phyloP scores from a whole-genome alignment of 2,113 vertebrate genomes.

The Cichladusa arquata region DNA sequence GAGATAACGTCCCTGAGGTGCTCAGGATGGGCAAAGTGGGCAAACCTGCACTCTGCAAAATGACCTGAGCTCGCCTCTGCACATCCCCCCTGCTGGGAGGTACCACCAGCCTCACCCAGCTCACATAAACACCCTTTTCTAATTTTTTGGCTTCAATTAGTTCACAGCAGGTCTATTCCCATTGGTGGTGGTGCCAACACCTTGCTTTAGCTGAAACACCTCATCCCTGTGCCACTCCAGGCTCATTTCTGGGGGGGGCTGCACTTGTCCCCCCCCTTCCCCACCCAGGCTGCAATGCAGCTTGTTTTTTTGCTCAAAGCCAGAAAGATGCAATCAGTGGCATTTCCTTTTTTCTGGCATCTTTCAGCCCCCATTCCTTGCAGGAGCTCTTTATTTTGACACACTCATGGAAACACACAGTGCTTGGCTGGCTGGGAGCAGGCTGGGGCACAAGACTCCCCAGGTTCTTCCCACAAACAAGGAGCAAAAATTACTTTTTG shows the following conservation, averaged over 20 bases:
- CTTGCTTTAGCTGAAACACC: not conserved
- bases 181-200: not conserved
- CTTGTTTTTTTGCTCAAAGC: not conserved
- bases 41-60: not conserved
- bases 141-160: not conserved
- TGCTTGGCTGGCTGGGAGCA: not conserved
- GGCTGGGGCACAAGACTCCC: not conserved
- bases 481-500: not conserved
- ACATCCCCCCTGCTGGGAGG: not conserved
- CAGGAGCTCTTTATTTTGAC: not conserved
- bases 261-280: not conserved
- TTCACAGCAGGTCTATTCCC: not conserved
- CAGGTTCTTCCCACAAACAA: not conserved
- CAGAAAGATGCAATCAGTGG: not conserved
- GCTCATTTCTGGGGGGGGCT: not conserved
- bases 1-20: rapidly evolving
- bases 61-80: not conserved
- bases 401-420: not conserved
- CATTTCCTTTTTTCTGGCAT: not conserved
- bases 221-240: not conserved
- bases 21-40: no score
- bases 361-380: not conserved
- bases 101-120: not conserved
- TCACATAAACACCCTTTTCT: not conserved
- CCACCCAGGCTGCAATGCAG: rapidly evolving